Base-by-base conservation (phyloP, 2,113 vertebrate species). In the Notothenia rossii region DNA sequence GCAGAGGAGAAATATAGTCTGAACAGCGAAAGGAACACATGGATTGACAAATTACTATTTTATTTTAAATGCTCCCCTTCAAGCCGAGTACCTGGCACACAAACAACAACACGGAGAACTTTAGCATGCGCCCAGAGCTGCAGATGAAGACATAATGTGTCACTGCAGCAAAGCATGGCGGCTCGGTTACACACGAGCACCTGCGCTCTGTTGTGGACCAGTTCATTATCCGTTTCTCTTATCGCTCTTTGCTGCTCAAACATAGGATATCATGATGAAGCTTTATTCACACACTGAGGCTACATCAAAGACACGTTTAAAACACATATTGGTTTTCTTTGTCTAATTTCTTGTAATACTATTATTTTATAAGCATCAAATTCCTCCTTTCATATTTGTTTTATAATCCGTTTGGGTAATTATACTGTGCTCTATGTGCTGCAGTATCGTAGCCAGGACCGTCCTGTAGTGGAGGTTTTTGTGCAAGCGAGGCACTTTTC, bases 41-140 rank as follows among this genome's bases (percentile, higher is more conserved):
- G 15, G 71, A 65, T 46, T 59, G 74, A 73, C 60, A 84, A 75
- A 89, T 82, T 54, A 72, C 58, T 29, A 62, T 80, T 67, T 64
- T 62, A 22, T 56, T 71, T 68, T 45, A 71, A 84, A 76, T 51
- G 46, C 17, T 81, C 48, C 36, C 5, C 46, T 40, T 61, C 7
- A 5, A 76, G 74, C 43, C 46, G 18, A 63, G 46, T 1, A 8
- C 5, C n/a, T 49, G 14, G 60, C 20, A 18, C 22, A 46, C 15
- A 59, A 4, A 10, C 7, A 8, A 25, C 10, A 17, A 50, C 9
- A 2, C n/a, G 49, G 11, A 54, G 50, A 18, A 40, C 74, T 84
- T 87, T n/a, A 77, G 77, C 49, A 50, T 49, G 46, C 9, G 13
- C 56, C 40, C 55, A 58, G 65, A 72, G 63, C 10, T 74, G 46